Conservation (phyloP, 1,140 invertebrate species). For the Drosophila obscura region DNA sequence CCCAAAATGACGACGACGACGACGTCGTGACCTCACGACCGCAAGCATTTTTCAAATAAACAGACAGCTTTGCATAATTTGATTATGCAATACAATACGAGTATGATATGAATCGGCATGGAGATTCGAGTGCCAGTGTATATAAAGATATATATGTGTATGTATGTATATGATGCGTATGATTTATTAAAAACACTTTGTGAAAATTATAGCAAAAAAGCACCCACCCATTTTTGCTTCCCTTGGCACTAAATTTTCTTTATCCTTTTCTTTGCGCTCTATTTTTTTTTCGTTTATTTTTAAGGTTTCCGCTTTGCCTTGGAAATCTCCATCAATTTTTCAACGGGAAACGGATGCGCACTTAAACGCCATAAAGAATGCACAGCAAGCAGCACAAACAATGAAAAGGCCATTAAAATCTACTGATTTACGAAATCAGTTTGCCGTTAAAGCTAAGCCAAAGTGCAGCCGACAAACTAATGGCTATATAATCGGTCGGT, state of each 20-base stretch:
- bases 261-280: not conserved
- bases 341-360: conserved; percentile 19
- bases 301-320: not conserved
- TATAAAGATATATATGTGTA: not conserved
- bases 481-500: conserved; percentile 1
- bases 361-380: conserved; percentile 16
- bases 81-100: conserved; percentile 18
- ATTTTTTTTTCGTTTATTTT: not conserved
- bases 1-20: too few species aligned
- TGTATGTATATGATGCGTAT: not conserved
- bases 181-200: conserved; percentile 6
- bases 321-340: conserved; percentile 10
- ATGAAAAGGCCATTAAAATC: conserved; percentile 28
- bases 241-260: not conserved
- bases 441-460: not conserved
- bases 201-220: conserved; percentile 1
- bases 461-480: conserved; percentile 16
- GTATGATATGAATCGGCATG: not conserved
- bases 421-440: conserved; percentile 16
- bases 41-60: conserved; percentile 34
- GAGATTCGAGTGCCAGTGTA: too few species aligned
- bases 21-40: conserved; percentile 2
- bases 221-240: not conserved
- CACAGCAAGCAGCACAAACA: conserved; percentile 18
- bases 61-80: conserved; percentile 42